These are phyloP conservation scores for Xiphias gladius DNA, from an alignment of 2,113 vertebrate genomes.

Conservation along the genomic window DNA sequence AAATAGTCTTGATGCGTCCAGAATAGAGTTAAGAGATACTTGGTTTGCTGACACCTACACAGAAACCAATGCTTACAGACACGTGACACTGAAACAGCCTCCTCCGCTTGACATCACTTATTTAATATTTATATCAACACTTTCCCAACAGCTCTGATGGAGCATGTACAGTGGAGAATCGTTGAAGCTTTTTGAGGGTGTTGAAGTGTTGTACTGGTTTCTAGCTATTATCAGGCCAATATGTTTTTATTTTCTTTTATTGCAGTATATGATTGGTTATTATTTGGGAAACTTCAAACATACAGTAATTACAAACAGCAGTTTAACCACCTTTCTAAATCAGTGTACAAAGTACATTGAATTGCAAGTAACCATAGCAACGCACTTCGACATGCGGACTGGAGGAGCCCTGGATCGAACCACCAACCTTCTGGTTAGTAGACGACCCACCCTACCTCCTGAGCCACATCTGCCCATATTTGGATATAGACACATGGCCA, in stretches of 20 bases:
- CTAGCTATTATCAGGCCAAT: neutral
- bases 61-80: slow-evolving; percentile 44
- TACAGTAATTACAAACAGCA: neutral
- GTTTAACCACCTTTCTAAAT: neutral
- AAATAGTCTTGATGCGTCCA: neutral
- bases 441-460: no score
- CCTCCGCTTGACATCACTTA: slow-evolving; percentile 56
- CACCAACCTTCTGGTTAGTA: no score
- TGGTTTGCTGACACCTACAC: slow-evolving; percentile 62
- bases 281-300: neutral
- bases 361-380: slow-evolving; percentile 5
- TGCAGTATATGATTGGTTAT: neutral
- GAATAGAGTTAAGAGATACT: slow-evolving; percentile 36
- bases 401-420: no score
- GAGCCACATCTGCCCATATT: neutral
- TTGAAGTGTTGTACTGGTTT: neutral
- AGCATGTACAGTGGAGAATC: neutral
- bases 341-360: neutral
- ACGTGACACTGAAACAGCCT: slow-evolving; percentile 48
- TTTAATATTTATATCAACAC: slow-evolving; percentile 55
- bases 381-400: no score
- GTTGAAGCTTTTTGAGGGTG: neutral
- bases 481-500: neutral
- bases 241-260: slow-evolving; percentile 1
- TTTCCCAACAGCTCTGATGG: slow-evolving; percentile 1